Base-by-base conservation (phyloP, 2,888 invertebrate genomes). In the Drosophila phalerata region DNA sequence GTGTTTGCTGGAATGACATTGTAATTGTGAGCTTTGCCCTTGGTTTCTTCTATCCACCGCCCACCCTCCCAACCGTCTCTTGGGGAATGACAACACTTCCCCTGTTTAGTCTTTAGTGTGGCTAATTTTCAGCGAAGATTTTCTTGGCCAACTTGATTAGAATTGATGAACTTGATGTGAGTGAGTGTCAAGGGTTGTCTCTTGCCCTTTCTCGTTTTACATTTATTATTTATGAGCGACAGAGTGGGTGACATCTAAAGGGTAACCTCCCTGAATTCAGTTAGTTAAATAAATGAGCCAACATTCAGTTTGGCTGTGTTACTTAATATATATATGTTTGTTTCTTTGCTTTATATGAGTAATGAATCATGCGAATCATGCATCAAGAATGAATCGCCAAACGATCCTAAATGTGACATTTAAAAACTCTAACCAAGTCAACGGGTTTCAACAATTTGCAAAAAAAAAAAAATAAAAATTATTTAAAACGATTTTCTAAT, bases 41-140 rank as follows among this genome's bases (percentile, higher is more conserved):
- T 15, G n/a, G n/a, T 15, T 5, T 25, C 25, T 25, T 5, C 5
- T 25, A 5, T 25, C 25, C 25, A 2, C 25, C 25, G 2, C n/a
- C n/a, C n/a, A n/a, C n/a, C n/a, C n/a, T n/a, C n/a, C n/a, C n/a
- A n/a, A n/a, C n/a, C n/a, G 49, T 37, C 74, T 51, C 58, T 69
- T 60, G 57, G 58, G 45, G 49, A 61, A 40, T 60, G 63, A 48
- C 49, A 63, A 48, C 60, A 66, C 38, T 69, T 65, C 69, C 64
- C 47, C 86, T 63, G 73, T 85, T 88, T 73, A 72, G 67, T 63
- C 71, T 85, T 88, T 73, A 72, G 67, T 70, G 66, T 61, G 81
- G 73, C 80, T 88, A 84, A 84, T 84, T 84, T 84, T 80, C 79
- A 78, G 86, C 78, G 81, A 37, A 85, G 88, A 83, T 88, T 84